A percentile compares a stretch with the other conserved stretches of the same genome.
phyloP scores from a whole-genome alignment of 2,888 invertebrate species.

The Zelleria hepariella region DNA sequence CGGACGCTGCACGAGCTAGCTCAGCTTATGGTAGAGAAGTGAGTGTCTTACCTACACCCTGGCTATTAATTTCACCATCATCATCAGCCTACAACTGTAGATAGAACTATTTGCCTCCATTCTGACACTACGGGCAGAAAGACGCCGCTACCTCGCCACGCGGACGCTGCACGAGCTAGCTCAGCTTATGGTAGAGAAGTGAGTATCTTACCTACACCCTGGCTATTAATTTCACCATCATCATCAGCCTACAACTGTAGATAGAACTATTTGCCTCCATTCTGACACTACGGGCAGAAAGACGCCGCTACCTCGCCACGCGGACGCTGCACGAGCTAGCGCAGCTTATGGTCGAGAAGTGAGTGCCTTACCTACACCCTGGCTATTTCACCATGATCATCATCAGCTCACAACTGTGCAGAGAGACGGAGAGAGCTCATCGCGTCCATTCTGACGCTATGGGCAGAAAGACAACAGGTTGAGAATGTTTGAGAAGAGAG shows the following conservation, averaged over 20 bases:
- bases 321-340: conserved; percentile 77
- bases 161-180: no score
- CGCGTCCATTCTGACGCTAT: no score
- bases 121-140: no score
- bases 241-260: not conserved
- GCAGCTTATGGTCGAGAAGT: conserved; percentile 79
- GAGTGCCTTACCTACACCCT: conserved; percentile 6
- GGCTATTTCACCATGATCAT: not conserved
- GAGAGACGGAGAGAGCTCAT: conserved; percentile 46
- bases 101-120: not conserved
- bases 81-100: not conserved
- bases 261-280: conserved; percentile 70
- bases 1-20: conserved; percentile 77
- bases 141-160: conserved; percentile 68
- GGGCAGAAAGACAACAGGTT: no score
- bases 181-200: not conserved
- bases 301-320: conserved; percentile 69
- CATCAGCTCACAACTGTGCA: conserved; percentile 5
- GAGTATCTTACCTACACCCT: not conserved
- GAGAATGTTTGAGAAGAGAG: conserved; percentile 50
- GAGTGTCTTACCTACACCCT: no score
- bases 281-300: conserved; percentile 69
- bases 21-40: not conserved
- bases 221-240: not conserved
- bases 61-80: not conserved